These are phyloP conservation scores for Formica selysi DNA, from an alignment of 1,140 invertebrate genomes.

Conservation along the genomic window DNA sequence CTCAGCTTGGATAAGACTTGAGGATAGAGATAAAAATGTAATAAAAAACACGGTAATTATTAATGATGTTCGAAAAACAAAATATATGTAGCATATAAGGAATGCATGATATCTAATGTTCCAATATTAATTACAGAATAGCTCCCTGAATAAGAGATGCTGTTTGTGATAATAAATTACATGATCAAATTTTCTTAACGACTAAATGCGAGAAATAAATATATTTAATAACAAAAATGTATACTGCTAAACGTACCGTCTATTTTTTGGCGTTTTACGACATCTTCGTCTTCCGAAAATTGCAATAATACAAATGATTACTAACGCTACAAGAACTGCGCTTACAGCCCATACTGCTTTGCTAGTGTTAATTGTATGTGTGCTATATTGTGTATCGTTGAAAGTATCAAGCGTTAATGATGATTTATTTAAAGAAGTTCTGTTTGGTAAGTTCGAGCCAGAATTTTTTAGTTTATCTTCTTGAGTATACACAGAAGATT, in stretches of 20 bases:
- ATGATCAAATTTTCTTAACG: slow-evolving; percentile 33
- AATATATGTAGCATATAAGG: slow-evolving; percentile 27
- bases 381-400: slow-evolving; percentile 31
- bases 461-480: slow-evolving; percentile 32
- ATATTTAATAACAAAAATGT: slow-evolving; percentile 40
- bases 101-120: slow-evolving; percentile 64
- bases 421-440: slow-evolving; percentile 29
- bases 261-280: slow-evolving; percentile 83
- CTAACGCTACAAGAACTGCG: slow-evolving; percentile 78
- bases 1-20: background rate
- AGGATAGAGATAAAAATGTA: slow-evolving; percentile 11
- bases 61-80: background rate
- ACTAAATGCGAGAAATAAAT: slow-evolving; percentile 74
- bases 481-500: slow-evolving; percentile 26
- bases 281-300: slow-evolving; percentile 82
- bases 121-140: slow-evolving; percentile 41
- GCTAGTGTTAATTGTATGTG: slow-evolving; percentile 77
- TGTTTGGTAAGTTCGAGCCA: background rate
- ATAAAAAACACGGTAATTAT: background rate
- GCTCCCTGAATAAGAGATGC: background rate
- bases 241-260: slow-evolving; percentile 80
- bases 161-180: slow-evolving; percentile 65
- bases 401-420: background rate
- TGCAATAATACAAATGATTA: slow-evolving; percentile 80
- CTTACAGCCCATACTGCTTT: slow-evolving; percentile 82